Evolutionary conservation across 1,140 invertebrate genomes (phyloP), one percentile per base, ranked within the genome.

Genomic region (Himalopsyche phryganea): DNA sequence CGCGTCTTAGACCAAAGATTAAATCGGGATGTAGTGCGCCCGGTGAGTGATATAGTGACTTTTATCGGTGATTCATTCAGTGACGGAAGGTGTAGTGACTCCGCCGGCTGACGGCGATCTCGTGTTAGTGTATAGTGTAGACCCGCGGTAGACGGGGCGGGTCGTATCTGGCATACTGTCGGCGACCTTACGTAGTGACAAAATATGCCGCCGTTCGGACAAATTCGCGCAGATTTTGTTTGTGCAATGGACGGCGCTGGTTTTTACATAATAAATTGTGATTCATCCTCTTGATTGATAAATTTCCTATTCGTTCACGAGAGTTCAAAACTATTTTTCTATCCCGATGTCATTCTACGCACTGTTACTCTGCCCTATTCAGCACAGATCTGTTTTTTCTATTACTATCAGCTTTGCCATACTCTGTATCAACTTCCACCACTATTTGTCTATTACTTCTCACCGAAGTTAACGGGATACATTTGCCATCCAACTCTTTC

Each of bases 261-360:
- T 40, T 23, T 57, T 57, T 50, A 32, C 28, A 50, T 33, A 47
- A 57, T 57, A 36, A 50, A 57, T 57, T 57, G 54, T 57, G 54
- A 50, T 57, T 57, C 38, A 56, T 40, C 35, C 41, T 44, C 20
- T 33, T 42, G 46, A 44, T 6, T 41, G 23, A 28, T 50, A 57
- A 56, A 41, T 5, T 40, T 56, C 40, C 46, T 40, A 56, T 19
- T 54, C 28, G 28, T 51, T 28, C 9, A 28, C 4, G 23, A 28
- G 23, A 9, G 3, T 9, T 28, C 23, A 9, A 28, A 5, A 5
- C 4, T 28, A 5, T 28, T 28, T 28, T 28, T 28, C 9, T 9
- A 28, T 28, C 23, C 3, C 23, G 4, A 9, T 5, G 23, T 28
- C 23, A 9, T 28, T 28, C 23, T 28, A 9, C 23, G 4, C n/a